Evolutionary conservation across 1,140 invertebrate species (phyloP).

Genomic region (Ceratitis capitata): DNA sequence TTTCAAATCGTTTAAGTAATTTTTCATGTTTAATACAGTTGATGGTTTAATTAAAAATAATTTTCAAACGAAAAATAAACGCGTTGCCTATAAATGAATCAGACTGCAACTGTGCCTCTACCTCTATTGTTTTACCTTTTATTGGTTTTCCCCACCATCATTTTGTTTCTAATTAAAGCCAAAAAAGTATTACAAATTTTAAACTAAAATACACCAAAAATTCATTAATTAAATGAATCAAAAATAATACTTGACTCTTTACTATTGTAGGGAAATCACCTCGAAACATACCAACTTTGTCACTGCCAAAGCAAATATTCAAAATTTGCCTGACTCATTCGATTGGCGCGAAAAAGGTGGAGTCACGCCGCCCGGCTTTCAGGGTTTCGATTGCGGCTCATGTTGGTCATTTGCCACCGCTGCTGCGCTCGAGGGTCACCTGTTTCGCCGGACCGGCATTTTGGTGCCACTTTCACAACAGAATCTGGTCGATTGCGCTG

Average conservation of each 20-base stretch:
- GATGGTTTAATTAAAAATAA: too few relatives aligned
- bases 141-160: too few relatives aligned
- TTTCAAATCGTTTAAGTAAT: too few relatives aligned
- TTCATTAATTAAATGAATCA: not conserved
- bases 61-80: too few relatives aligned
- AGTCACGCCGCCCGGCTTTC: slow-evolving; percentile 77
- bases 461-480: slow-evolving; percentile 76
- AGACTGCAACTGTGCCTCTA: too few relatives aligned
- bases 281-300: slow-evolving; percentile 56
- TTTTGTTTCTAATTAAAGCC: too few relatives aligned
- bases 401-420: slow-evolving; percentile 71
- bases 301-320: slow-evolving; percentile 46
- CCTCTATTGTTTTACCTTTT: too few relatives aligned
- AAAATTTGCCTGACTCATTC: slow-evolving; percentile 65
- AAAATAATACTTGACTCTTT: too few relatives aligned
- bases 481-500: slow-evolving; percentile 73
- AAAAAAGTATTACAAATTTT: too few relatives aligned
- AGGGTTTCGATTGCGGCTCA: slow-evolving; percentile 70
- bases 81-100: too few relatives aligned
- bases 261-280: slow-evolving; percentile 49
- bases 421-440: slow-evolving; percentile 64
- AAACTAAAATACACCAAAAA: too few relatives aligned
- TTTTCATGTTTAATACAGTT: too few relatives aligned
- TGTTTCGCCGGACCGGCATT: slow-evolving; percentile 75
- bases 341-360: slow-evolving; percentile 77